Conservation (phyloP, 2,113 vertebrate genomes). For the Columba livia region DNA sequence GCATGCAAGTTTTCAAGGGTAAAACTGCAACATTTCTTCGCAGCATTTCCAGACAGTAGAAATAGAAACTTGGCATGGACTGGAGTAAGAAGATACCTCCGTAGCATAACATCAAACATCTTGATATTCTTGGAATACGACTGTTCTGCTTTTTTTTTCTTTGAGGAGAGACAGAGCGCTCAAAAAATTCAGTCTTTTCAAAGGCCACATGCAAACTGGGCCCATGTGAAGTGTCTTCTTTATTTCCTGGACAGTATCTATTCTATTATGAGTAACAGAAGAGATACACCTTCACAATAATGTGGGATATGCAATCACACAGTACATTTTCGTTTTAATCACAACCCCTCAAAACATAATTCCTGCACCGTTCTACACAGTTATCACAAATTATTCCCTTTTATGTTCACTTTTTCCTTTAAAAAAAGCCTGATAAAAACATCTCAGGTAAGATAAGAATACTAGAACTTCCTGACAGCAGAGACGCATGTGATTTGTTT, state of each 20-base stretch:
- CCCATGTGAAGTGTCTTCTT: too few relatives aligned
- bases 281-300: neutral
- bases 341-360: neutral
- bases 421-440: neutral
- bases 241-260: neutral
- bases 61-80: neutral
- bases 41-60: neutral
- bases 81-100: neutral
- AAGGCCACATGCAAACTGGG: neutral
- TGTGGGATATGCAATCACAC: neutral
- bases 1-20: neutral
- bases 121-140: neutral
- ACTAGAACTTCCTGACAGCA: neutral
- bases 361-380: neutral
- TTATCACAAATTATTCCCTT: neutral
- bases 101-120: neutral
- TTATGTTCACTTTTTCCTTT: neutral
- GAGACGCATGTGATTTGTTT: neutral
- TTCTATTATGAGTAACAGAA: neutral
- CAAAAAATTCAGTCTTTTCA: neutral
- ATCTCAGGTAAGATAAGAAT: neutral
- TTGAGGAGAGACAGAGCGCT: neutral
- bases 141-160: neutral
- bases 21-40: slow-evolving; percentile 10
- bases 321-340: neutral